Evolutionary conservation across 2,113 vertebrate genomes (phyloP).

Genomic region (Stictonetta naevosa): DNA sequence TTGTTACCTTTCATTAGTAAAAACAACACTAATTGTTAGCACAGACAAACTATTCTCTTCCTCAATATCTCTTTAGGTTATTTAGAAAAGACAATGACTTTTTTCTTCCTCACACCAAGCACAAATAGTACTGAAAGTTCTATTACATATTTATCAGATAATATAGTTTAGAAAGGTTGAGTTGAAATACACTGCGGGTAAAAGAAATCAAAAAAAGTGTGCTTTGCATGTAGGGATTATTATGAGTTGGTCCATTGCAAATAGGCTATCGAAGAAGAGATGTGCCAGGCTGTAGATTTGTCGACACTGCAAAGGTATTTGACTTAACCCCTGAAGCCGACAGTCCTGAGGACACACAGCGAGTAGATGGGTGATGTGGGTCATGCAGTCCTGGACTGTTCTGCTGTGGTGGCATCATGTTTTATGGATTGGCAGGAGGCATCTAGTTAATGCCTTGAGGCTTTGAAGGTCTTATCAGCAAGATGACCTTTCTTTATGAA

Average conservation of each 20-base stretch:
- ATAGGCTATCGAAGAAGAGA: not conserved
- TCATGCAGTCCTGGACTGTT: not conserved
- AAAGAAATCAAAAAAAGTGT: not conserved
- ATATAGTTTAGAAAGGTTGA: not conserved
- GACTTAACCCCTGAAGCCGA: not conserved
- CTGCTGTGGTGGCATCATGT: not conserved
- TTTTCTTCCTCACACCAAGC: not conserved
- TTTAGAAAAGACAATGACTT: not conserved
- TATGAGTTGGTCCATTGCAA: not conserved
- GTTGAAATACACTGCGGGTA: not conserved
- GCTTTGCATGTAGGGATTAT: not conserved
- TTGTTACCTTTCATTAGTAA: not conserved
- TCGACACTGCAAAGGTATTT: not conserved
- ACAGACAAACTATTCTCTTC: not conserved
- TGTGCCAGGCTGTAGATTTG: not conserved
- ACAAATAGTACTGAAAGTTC: not conserved
- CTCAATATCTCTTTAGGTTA: not conserved
- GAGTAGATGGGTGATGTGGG: not conserved
- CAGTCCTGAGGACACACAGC: not conserved
- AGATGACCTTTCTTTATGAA: not conserved
- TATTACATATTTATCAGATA: not conserved
- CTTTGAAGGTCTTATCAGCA: not conserved
- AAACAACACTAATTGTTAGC: not conserved
- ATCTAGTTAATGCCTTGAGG: not conserved
- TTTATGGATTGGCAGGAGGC: not conserved